phyloP scores from a whole-genome alignment of 2,888 invertebrate genomes.

The Oligia latruncula region DNA sequence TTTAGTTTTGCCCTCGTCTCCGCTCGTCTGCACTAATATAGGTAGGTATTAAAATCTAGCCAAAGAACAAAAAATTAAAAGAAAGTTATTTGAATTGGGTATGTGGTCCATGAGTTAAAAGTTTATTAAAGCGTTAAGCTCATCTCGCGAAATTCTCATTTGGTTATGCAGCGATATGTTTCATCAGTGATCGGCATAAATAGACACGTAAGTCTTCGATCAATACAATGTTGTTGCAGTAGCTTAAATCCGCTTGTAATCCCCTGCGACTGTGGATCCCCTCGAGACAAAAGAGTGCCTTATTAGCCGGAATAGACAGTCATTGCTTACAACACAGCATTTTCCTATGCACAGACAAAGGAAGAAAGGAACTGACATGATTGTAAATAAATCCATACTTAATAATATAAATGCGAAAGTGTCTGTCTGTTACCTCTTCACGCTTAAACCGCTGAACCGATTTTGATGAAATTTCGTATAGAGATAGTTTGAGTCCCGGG shows the following conservation, averaged over 20 bases:
- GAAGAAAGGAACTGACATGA: background rate
- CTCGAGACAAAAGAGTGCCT: slow-evolving; percentile 21
- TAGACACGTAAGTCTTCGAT: slow-evolving; percentile 17
- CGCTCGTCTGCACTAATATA: background rate
- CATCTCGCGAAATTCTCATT: background rate
- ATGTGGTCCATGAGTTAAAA: background rate
- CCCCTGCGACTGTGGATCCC: slow-evolving; percentile 5
- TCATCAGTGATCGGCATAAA: background rate
- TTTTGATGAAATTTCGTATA: too few species aligned
- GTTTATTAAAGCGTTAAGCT: background rate
- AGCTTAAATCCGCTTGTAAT: slow-evolving; percentile 25
- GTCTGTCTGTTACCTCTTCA: too few species aligned
- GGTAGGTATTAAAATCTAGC: background rate
- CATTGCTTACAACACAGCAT: slow-evolving; percentile 9
- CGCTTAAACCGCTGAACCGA: too few species aligned
- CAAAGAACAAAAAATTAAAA: background rate
- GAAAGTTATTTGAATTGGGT: background rate
- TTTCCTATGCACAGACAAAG: background rate
- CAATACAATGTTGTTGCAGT: slow-evolving; percentile 40
- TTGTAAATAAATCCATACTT: too few species aligned
- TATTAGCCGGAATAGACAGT: slow-evolving; percentile 23
- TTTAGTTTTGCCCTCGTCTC: background rate
- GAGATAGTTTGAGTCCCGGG: too few species aligned
- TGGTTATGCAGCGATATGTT: background rate
- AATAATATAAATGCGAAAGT: too few species aligned